These are phyloP conservation scores for Antitype chi DNA, from an alignment of 2,888 invertebrate species.

Conservation along the genomic window DNA sequence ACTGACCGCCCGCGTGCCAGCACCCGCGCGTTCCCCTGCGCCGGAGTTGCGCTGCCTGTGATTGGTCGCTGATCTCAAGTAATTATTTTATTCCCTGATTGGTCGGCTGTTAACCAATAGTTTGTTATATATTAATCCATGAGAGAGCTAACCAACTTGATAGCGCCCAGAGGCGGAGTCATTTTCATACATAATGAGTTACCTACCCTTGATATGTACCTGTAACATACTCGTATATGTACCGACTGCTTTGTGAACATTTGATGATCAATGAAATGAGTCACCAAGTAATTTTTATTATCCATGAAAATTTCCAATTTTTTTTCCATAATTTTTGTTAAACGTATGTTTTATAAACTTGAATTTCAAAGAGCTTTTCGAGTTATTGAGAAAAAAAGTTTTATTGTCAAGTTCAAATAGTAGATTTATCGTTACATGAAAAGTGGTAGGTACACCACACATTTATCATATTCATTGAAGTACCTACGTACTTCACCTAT, in stretches of 20 bases:
- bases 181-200: conserved; percentile 4
- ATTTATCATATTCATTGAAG: background rate
- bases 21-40: background rate
- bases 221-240: background rate
- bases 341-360: too few species aligned
- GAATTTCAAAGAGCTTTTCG: background rate
- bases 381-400: background rate
- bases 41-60: conserved; percentile 20
- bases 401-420: background rate
- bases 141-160: conserved; percentile 15
- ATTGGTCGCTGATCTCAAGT: conserved; percentile 51
- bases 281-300: background rate
- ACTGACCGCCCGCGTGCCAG: background rate
- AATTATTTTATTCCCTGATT: conserved; percentile 57
- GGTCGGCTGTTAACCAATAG: conserved; percentile 62
- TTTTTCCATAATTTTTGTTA: background rate
- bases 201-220: background rate
- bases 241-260: conserved; percentile 6
- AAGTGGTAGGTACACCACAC: too few species aligned
- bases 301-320: background rate
- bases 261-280: background rate
- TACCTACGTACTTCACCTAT: background rate
- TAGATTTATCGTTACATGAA: too few species aligned
- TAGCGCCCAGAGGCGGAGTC: conserved; percentile 24
- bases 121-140: conserved; percentile 37